phyloP scores from a whole-genome alignment of 1,140 invertebrate species.

The Ceratosolen fusciceps region DNA sequence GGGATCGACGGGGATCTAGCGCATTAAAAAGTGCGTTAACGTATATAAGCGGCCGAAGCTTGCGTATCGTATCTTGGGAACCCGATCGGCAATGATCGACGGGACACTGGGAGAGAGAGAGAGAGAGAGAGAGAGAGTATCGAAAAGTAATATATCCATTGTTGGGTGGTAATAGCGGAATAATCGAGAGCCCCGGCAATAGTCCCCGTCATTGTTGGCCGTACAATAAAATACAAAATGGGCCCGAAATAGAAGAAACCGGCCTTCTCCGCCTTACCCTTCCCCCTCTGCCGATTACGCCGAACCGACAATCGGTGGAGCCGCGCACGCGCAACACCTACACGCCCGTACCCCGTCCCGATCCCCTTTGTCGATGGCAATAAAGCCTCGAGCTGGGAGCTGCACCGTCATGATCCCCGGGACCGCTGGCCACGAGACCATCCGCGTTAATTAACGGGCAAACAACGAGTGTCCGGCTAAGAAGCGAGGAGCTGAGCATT shows the following conservation, averaged over 20 bases:
- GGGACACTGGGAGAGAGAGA: too few relatives aligned
- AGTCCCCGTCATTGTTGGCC: background rate
- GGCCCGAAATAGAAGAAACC: background rate
- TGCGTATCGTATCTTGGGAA: background rate
- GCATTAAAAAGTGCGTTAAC: too few relatives aligned
- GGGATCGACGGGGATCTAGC: too few relatives aligned
- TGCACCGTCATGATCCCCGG: conserved; percentile 51
- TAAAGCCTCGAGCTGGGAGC: background rate
- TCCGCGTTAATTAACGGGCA: conserved; percentile 54
- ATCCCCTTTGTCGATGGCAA: conserved; percentile 2
- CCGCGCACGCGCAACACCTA: background rate
- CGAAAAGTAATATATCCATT: conserved; percentile 12
- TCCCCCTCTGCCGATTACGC: conserved; percentile 1
- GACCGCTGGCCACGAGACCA: conserved; percentile 49
- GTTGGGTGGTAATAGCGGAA: background rate
- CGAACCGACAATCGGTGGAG: background rate
- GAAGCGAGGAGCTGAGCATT: conserved; percentile 27
- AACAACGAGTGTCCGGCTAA: conserved; percentile 53
- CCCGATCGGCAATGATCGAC: background rate
- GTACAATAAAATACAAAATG: conserved; percentile 15
- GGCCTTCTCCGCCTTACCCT: conserved; percentile 2
- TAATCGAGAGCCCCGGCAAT: background rate
- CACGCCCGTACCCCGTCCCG: background rate
- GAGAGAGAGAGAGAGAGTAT: background rate
- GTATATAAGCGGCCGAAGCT: too few relatives aligned